These are phyloP conservation scores for Melipona beecheii DNA, from an alignment of 2,888 invertebrate species.

Conservation along the genomic window DNA sequence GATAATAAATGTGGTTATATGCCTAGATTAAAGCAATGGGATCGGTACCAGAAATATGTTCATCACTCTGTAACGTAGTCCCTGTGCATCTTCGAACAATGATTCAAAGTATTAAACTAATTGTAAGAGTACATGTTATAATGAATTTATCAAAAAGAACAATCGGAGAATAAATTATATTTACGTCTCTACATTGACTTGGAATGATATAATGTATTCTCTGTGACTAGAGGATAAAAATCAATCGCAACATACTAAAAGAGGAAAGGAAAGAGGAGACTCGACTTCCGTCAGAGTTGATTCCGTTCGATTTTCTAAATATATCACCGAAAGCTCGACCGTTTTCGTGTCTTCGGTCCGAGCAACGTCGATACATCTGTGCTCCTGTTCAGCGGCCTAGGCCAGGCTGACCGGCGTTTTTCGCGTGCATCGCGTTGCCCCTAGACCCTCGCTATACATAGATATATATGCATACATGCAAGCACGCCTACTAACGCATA, in stretches of 20 bases:
- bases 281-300: constrained; percentile 58
- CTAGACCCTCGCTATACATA: constrained; percentile 63
- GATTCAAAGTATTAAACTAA: not conserved
- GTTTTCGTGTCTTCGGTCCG: constrained; percentile 32
- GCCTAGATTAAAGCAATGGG: not conserved
- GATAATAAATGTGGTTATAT: not conserved
- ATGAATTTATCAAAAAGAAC: not conserved
- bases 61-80: not conserved
- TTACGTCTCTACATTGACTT: not conserved
- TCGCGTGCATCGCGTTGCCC: constrained; percentile 49
- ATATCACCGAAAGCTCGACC: constrained; percentile 39
- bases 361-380: constrained; percentile 33
- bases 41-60: not conserved
- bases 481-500: constrained; percentile 58
- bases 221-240: not conserved
- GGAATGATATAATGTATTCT: not conserved
- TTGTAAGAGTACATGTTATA: not conserved
- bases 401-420: constrained; percentile 48
- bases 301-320: constrained; percentile 61
- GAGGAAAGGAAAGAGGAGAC: not conserved
- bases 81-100: not conserved
- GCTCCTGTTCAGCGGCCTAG: constrained; percentile 45
- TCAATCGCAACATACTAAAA: constrained; percentile 1
- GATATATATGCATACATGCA: constrained; percentile 39
- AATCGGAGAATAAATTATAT: not conserved